Base-by-base conservation (phyloP, 2,797 vertebrate genomes). In the Spatula versicolor region DNA sequence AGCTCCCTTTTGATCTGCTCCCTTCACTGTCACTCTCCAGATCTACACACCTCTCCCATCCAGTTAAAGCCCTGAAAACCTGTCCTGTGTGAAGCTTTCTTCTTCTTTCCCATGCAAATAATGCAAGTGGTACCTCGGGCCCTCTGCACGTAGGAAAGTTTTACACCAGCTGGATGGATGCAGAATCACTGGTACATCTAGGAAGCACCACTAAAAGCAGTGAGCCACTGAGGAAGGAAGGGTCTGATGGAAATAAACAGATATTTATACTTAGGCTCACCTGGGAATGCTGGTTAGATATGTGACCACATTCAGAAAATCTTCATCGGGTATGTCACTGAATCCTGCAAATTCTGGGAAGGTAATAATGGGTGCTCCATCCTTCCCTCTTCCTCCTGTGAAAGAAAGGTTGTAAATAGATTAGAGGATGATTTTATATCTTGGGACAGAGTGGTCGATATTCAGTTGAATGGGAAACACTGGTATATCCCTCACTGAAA, bases 261-360 rank as follows among this genome's bases (percentile, higher is more conserved):
- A 41, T 35, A 2, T 7, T 48, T 64, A 28, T 78, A 37, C 67
- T 84, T 25, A 75, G 58, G 28, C 95, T 97, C 91, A 99, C 99
- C 99, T 99, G 95, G 99, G 99, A 90, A 99, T 98, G 96, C 99
- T 99, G 92, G 99, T 99, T 97, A 99, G 97, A 86, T 99, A 99
- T 2, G 99, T 99, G 84, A 99, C 98, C 50, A 99, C 99, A 0
- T 99, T 99, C 77, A 99, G 97, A 93, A 99, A 99, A 96, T 99
- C 99, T 5, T 99, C 99, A 37, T 99, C 98, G 1, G 98, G 98
- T 89, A 99, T 98, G 59, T 99, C 99, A 22, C 98, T 98, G 96
- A 99, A 99, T 76, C 98, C 98, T 54, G 98, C 98, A 94, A 98
- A 99, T 95, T 99, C 99, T 63, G 99, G 99, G 78, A 99, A 99